Conservation (phyloP, 2,888 invertebrate genomes). For the Philaethria dido region DNA sequence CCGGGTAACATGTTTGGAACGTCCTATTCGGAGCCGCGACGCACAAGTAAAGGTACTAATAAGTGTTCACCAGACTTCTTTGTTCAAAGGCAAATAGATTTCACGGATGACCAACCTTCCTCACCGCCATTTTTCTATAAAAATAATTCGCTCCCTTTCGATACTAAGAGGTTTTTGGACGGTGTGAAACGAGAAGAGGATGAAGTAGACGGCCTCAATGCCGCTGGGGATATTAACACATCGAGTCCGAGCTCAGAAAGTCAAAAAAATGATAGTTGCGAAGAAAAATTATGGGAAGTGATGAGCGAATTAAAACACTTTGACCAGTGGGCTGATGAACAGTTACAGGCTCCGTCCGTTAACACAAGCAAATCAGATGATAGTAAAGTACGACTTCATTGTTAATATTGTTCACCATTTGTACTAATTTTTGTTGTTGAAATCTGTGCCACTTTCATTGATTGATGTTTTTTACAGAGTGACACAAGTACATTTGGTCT, state of each 20-base stretch:
- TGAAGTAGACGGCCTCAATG: constrained; percentile 59
- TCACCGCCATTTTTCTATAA: constrained; percentile 68
- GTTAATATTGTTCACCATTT: background rate
- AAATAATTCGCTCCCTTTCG: constrained; percentile 68
- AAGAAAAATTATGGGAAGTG: constrained; percentile 72
- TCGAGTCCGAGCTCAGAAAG: constrained; percentile 60
- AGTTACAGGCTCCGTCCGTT: constrained; percentile 60
- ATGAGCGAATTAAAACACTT: constrained; percentile 74
- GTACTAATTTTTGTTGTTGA: background rate
- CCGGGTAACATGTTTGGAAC: constrained; percentile 66
- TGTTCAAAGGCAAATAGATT: constrained; percentile 67
- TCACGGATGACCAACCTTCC: constrained; percentile 51
- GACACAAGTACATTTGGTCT: constrained; percentile 71
- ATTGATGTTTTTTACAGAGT: constrained; percentile 56
- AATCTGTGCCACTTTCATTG: background rate
- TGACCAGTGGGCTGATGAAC: constrained; percentile 76
- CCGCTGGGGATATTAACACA: constrained; percentile 50
- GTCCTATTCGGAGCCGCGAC: constrained; percentile 62
- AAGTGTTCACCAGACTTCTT: constrained; percentile 61
- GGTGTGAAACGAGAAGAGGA: constrained; percentile 54
- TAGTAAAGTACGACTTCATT: constrained; percentile 61
- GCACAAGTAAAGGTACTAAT: constrained; percentile 46
- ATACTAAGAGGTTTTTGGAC: constrained; percentile 62
- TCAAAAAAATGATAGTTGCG: constrained; percentile 55
- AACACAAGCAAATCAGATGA: constrained; percentile 68